Evolutionary conservation across 2,888 invertebrate species (phyloP), one percentile per base, ranked within the genome.

Genomic region (Patella pellucida): DNA sequence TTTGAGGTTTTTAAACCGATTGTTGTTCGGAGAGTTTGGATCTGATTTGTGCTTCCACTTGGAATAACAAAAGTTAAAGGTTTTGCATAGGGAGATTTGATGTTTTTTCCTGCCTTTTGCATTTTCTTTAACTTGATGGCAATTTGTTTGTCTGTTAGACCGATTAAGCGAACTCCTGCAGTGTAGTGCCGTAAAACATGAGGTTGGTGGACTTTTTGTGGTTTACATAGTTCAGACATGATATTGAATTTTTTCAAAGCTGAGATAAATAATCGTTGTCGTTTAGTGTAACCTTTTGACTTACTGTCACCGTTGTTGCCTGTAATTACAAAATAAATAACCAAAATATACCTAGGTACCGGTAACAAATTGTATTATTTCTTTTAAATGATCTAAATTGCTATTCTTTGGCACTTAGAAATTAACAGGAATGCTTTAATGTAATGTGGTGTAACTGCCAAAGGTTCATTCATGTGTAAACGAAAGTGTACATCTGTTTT

Each of bases 121-220:
- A 86, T 82, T 41, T 79, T 78, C 69, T 81, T 81, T 80, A 87
- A 80, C 74, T 82, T 79, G 15, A 76, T 71, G 15, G 73, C 83
- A 4, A 87, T 76, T 72, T 87, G 86, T 27, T 84, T 76, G 56
- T 85, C 83, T 54, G 84, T 85, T 1, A 87, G 78, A 5, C 87
- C 87, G 62, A 85, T 83, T 9, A 87, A 78, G 9, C 86, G 82
- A 1, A 76, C 85, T 7, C 85, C 87, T n/a, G 85, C 87, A 12
- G 84, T 84, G 76, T 87, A 87, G 76, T 85, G 86, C 52, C 84
- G 79, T 50, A 84, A 78, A 19, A 86, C 85, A 75, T 85, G 85
- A 14, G 85, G 85, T 41, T 81, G 82, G 31, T 71, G 68, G 19
- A 68, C 70, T 82, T 83, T 50, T 80, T 79, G 73, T 81, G 84